Conservation (phyloP, 1,140 invertebrate species). For the Trichonephila inaurata region DNA sequence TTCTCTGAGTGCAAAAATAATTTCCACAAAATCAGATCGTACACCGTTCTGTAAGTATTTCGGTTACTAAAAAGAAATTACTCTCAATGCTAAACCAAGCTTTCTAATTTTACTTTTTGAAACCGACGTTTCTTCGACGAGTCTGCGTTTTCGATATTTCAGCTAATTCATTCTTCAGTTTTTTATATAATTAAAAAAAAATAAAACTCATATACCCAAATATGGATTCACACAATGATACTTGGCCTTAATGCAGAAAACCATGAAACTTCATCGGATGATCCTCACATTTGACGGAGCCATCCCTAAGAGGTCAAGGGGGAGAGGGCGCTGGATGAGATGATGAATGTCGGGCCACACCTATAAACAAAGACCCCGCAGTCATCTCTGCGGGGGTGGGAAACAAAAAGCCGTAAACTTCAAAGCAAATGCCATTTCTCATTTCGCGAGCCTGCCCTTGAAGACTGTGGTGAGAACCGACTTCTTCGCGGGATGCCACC, state of each 20-base stretch:
- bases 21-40: too few species aligned
- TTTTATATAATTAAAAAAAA: too few species aligned
- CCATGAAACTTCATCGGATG: not conserved
- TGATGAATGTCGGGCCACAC: slow-evolving; percentile 70
- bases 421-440: slow-evolving; percentile 41
- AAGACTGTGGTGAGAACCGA: not conserved
- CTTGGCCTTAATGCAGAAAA: not conserved
- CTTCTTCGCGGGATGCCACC: slow-evolving; percentile 12
- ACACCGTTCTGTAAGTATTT: too few species aligned
- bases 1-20: too few species aligned
- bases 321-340: not conserved
- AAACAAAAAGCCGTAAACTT: slow-evolving; percentile 52
- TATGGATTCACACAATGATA: not conserved
- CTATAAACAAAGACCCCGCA: slow-evolving; percentile 62
- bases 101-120: too few species aligned
- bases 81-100: too few species aligned
- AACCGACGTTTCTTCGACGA: too few species aligned
- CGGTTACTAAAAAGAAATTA: too few species aligned
- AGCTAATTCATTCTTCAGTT: too few species aligned
- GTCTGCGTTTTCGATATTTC: too few species aligned
- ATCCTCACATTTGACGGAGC: not conserved
- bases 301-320: not conserved
- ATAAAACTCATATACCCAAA: not conserved
- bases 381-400: slow-evolving; percentile 29
- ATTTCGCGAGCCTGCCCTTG: not conserved